These are phyloP conservation scores for Planococcus citri DNA, from an alignment of 1,140 invertebrate species.

Conservation along the genomic window DNA sequence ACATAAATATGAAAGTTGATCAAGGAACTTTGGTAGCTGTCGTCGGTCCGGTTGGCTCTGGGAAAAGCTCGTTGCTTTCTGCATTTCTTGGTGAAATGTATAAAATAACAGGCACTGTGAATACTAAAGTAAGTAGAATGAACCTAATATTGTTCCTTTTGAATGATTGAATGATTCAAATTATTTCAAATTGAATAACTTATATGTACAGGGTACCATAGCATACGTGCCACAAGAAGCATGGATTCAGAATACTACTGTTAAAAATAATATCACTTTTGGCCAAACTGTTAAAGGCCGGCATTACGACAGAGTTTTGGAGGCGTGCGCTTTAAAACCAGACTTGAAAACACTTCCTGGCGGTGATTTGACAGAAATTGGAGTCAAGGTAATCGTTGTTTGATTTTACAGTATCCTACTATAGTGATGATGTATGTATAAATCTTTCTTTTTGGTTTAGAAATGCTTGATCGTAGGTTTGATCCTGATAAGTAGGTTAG, in stretches of 20 bases:
- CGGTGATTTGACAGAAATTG: constrained; percentile 41
- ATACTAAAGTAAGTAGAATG: constrained; percentile 31
- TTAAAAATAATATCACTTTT: constrained; percentile 43
- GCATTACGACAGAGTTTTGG: constrained; percentile 40
- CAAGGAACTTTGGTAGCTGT: constrained; percentile 38
- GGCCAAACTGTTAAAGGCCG: constrained; percentile 32
- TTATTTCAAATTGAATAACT: no score
- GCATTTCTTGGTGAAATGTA: constrained; percentile 41
- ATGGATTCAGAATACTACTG: constrained; percentile 44
- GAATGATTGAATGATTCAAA: no score
- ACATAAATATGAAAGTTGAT: constrained; percentile 32
- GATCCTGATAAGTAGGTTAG: no score
- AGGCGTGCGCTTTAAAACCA: constrained; percentile 37
- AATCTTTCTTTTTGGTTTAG: no score
- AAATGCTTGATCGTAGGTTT: no score
- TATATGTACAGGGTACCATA: constrained; percentile 32
- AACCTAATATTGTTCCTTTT: no score
- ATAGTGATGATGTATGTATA: constrained; percentile 70
- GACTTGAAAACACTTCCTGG: constrained; percentile 39
- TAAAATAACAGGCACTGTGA: constrained; percentile 35
- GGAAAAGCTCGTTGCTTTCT: constrained; percentile 43
- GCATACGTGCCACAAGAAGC: constrained; percentile 44
- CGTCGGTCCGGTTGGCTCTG: constrained; percentile 42
- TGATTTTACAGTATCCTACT: neutral
- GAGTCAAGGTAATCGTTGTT: constrained; percentile 35